These are phyloP conservation scores for Phengaris alcon DNA, from an alignment of 2,888 invertebrate genomes.

Conservation along the genomic window DNA sequence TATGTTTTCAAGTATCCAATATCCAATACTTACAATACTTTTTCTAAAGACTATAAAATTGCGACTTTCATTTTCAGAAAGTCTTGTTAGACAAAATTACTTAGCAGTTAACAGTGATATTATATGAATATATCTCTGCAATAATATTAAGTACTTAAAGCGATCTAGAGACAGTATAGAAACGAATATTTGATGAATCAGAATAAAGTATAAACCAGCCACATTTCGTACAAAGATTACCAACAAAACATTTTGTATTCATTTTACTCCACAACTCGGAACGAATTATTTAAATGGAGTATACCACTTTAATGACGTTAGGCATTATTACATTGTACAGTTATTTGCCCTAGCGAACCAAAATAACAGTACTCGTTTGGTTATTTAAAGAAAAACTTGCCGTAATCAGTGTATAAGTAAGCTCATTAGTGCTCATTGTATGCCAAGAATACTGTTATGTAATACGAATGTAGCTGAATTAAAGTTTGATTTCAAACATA, in stretches of 20 bases:
- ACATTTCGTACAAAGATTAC: not conserved
- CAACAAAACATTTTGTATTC: not conserved
- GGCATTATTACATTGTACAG: constrained; percentile 4
- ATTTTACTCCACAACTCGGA: not conserved
- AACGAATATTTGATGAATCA: not conserved
- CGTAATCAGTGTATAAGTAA: constrained; percentile 14
- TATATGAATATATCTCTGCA: no score
- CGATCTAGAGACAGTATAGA: not conserved
- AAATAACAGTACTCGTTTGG: constrained; percentile 10
- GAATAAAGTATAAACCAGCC: not conserved
- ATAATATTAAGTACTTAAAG: no score
- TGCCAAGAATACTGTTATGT: constrained; percentile 22
- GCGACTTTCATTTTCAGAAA: no score
- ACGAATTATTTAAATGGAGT: not conserved
- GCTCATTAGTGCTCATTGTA: constrained; percentile 1
- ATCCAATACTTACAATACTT: not conserved
- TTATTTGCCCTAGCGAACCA: constrained; percentile 8
- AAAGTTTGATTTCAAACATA: no score
- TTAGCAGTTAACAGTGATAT: no score
- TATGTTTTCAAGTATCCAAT: not conserved
- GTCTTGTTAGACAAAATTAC: no score
- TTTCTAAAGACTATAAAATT: no score
- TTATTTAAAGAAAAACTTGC: constrained; percentile 24
- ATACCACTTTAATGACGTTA: constrained; percentile 1
- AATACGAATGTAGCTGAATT: not conserved